Conservation (phyloP, 2,888 invertebrate genomes). For the Hybos culiciformis region DNA sequence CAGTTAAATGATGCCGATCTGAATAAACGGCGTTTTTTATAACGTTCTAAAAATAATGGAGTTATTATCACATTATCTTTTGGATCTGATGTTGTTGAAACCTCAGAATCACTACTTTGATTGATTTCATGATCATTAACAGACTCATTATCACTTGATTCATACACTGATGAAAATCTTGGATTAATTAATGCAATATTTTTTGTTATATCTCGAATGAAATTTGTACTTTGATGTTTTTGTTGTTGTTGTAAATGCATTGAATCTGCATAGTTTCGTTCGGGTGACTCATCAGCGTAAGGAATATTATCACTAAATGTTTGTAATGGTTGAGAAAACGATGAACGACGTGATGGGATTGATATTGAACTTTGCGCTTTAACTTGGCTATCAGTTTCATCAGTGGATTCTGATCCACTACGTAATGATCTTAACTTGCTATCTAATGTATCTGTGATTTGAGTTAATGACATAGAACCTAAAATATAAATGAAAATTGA, state of each 20-base stretch:
- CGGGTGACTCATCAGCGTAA: constrained; percentile 55
- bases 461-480: constrained; percentile 75
- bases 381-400: constrained; percentile 33
- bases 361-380: not conserved
- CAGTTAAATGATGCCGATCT: constrained; percentile 35
- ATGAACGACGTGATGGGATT: constrained; percentile 4
- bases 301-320: constrained; percentile 48
- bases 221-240: constrained; percentile 11
- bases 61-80: constrained; percentile 31
- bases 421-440: constrained; percentile 64
- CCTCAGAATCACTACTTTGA: constrained; percentile 9
- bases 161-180: constrained; percentile 27
- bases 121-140: no score
- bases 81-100: constrained; percentile 31
- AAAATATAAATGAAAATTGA: constrained; percentile 14
- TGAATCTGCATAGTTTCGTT: no score
- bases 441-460: constrained; percentile 73
- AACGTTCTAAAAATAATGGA: constrained; percentile 32
- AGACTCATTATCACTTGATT: constrained; percentile 28
- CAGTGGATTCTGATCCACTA: constrained; percentile 50
- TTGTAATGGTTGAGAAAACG: constrained; percentile 16
- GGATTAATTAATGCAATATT: constrained; percentile 15
- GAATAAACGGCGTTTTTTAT: constrained; percentile 33
- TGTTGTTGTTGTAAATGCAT: constrained; percentile 19
- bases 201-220: constrained; percentile 18